A percentile compares a stretch with the other conserved stretches of the same genome.
Evolutionary conservation across 2,888 invertebrate genomes (phyloP).

Genomic region (Tuta absoluta): DNA sequence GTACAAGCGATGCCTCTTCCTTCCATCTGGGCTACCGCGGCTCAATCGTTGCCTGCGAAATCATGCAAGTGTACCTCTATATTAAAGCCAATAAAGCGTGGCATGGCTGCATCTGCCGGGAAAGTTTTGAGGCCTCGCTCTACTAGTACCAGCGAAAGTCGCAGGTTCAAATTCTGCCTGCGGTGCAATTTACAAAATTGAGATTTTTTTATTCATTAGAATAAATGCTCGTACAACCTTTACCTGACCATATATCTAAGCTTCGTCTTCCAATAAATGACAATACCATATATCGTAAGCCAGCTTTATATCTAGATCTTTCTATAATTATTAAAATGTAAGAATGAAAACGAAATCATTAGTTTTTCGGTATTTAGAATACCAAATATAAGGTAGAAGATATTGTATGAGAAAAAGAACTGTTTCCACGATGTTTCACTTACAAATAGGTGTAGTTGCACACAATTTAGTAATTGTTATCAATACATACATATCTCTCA

Average conservation of each 20-base stretch:
- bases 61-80: too few species aligned
- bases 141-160: too few species aligned
- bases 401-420: not conserved
- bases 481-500: constrained; percentile 40
- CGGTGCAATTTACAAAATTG: too few species aligned
- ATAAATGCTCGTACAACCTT: not conserved
- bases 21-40: too few species aligned
- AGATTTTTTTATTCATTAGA: not conserved
- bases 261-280: constrained; percentile 54
- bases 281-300: constrained; percentile 43
- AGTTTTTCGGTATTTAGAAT: not conserved
- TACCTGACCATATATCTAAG: not conserved
- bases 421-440: not conserved
- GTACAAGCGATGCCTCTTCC: too few species aligned
- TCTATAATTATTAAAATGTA: not conserved
- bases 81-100: too few species aligned
- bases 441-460: constrained; percentile 21
- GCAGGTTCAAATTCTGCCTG: too few species aligned
- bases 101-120: too few species aligned
- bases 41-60: too few species aligned
- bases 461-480: constrained; percentile 34
- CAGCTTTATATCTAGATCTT: not conserved
- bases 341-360: not conserved
- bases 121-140: too few species aligned
- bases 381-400: not conserved